phyloP scores from a whole-genome alignment of 2,797 vertebrate species.

The Pipistrellus nathusii region DNA sequence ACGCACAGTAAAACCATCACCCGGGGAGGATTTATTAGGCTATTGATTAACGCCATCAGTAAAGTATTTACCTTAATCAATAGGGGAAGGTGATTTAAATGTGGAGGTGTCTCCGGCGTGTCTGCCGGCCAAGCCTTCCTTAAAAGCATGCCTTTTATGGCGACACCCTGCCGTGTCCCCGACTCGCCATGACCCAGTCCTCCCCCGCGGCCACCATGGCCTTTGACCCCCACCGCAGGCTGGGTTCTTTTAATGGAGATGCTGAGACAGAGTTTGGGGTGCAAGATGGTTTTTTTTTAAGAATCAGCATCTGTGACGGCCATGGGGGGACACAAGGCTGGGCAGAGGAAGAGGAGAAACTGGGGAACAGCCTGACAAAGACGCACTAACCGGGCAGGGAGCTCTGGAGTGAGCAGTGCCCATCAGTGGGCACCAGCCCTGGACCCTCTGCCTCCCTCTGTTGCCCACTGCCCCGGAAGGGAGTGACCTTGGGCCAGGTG shows the following conservation, averaged over 20 bases:
- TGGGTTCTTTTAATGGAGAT: neutral
- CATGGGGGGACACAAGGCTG: too few relatives aligned
- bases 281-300: neutral
- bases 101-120: constrained; percentile 72
- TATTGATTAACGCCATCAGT: constrained; percentile 84
- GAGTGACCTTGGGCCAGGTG: neutral
- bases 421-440: neutral
- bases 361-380: neutral
- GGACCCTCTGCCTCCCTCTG: fast-evolving
- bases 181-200: neutral
- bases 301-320: neutral
- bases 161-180: neutral
- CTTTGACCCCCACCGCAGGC: too few relatives aligned
- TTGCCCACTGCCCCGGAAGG: neutral
- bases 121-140: constrained; percentile 61
- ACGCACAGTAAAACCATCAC: constrained; percentile 84
- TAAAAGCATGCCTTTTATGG: constrained; percentile 63
- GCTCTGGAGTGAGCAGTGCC: neutral
- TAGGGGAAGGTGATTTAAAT: constrained; percentile 87
- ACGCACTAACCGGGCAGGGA: fast-evolving
- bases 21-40: constrained; percentile 81
- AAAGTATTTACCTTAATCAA: constrained; percentile 87
- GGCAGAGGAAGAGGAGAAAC: too few relatives aligned
- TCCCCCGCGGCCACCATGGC: neutral
- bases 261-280: neutral